Conservation (phyloP, 2,888 invertebrate genomes). For the Dugesia japonica region DNA sequence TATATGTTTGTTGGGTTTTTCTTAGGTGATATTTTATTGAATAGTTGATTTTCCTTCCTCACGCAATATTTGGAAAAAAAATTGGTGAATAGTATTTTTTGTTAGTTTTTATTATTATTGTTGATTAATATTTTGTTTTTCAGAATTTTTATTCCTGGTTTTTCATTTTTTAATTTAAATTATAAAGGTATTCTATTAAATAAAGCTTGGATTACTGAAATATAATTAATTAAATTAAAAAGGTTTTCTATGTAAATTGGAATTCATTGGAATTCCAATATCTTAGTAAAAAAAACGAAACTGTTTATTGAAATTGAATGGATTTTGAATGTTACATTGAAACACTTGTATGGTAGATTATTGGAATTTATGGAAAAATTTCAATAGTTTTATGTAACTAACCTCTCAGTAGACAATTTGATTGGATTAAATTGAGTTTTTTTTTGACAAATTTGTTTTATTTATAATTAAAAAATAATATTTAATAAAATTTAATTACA, state of each 20-base stretch:
- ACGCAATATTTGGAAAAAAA: not conserved
- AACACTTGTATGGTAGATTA: slow-evolving; percentile 10
- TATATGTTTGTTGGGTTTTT: slow-evolving; percentile 20
- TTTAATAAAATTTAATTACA: too few species aligned
- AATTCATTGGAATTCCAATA: not conserved
- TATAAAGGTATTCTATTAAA: slow-evolving; percentile 1
- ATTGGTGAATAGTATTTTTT: not conserved
- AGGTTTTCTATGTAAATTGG: slow-evolving; percentile 6
- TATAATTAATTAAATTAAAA: not conserved
- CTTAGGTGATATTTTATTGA: slow-evolving; percentile 20
- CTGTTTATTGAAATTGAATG: not conserved
- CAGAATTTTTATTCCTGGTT: slow-evolving; percentile 3
- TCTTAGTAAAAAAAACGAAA: not conserved
- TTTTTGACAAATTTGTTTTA: slow-evolving; percentile 8
- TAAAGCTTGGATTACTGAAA: slow-evolving; percentile 10
- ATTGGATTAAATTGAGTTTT: slow-evolving; percentile 17
- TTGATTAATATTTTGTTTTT: slow-evolving; percentile 13
- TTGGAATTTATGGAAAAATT: not conserved
- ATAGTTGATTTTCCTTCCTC: slow-evolving; percentile 9
- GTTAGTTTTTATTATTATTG: slow-evolving; percentile 20
- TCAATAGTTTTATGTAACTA: slow-evolving; percentile 15
- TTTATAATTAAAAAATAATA: too few species aligned
- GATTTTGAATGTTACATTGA: not conserved
- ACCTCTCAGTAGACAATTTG: slow-evolving; percentile 16
- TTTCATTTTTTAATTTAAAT: slow-evolving; percentile 12